Base-by-base conservation (phyloP, 2,888 invertebrate genomes). In the Slavum lentiscoides region DNA sequence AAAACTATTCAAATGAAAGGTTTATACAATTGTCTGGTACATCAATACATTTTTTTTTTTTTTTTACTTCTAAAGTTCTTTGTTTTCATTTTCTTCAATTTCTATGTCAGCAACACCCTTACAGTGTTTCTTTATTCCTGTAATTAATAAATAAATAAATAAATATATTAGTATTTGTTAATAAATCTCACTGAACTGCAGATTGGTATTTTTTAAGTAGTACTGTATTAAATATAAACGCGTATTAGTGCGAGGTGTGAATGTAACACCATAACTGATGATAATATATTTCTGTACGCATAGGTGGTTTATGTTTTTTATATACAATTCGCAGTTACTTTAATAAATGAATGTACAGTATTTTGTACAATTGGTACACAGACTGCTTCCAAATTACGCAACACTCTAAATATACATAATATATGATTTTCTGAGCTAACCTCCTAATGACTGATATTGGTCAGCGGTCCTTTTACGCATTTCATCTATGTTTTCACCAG, bases 391-490 rank as follows among this genome's bases (percentile, higher is more conserved):
- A 30, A 30, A 30, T 30, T 30, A 2, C n/a, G n/a, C 4, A 30
- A 30, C 30, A 30, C 30, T 30, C 7, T 43, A 43, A 43, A 43
- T 43, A 43, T 9, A 67, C 21, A 17, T n/a, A 17, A 17, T 30
- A 69, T 37, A 37, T 21, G 30, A 19, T 55, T 55, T 9, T 11
- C 13, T n/a, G 61, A 75, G 11, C 58, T 59, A 23, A 75, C 72
- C 82, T 61, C 67, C 76, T 11, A 37, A 49, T 30, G 69, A 30
- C 83, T 74, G 70, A 66, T 90, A 91, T 85, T 90, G 89, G 85
- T 92, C 90, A 0, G 95, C 95, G 0, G 96, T 95, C 85, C 95
- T 90, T 88, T 94, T 94, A 83, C 97, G 89, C 82, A 98, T 88
- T 83, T 93, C 90, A 19, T 92, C 92, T 11, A 98, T 89, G 83